Conservation (phyloP, 2,888 invertebrate genomes). For the Euclidia mi region DNA sequence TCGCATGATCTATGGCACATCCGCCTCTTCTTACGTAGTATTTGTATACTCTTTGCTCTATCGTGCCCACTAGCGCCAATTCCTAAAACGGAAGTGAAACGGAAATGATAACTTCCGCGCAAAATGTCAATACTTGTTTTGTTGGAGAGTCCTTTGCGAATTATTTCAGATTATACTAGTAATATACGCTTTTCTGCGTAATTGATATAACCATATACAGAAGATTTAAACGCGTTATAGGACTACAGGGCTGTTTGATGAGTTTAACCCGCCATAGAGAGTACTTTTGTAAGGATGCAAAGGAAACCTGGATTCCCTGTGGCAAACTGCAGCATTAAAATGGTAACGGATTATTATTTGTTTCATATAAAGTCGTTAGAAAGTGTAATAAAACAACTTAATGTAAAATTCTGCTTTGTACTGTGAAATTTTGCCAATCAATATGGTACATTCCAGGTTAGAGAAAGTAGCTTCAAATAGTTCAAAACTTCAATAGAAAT, state of each 20-base stretch:
- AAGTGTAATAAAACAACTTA: neutral
- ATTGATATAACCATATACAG: constrained; percentile 13
- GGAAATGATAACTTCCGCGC: constrained; percentile 45
- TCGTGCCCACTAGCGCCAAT: constrained; percentile 1
- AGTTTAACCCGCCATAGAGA: constrained; percentile 12
- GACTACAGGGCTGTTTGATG: constrained; percentile 24
- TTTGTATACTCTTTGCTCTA: too few relatives aligned
- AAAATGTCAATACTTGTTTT: constrained; percentile 64
- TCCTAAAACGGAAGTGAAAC: constrained; percentile 1
- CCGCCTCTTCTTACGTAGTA: too few relatives aligned
- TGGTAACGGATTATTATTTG: constrained; percentile 70
- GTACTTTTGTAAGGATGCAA: constrained; percentile 70
- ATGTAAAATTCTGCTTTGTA: neutral
- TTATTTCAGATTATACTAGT: constrained; percentile 20
- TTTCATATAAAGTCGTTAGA: neutral
- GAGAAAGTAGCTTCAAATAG: neutral
- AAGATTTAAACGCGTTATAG: constrained; percentile 3
- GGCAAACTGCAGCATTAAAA: constrained; percentile 82
- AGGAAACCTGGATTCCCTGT: constrained; percentile 83
- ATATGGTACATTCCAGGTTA: neutral
- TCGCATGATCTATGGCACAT: too few relatives aligned
- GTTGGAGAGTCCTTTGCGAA: constrained; percentile 41
- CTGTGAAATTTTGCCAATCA: neutral
- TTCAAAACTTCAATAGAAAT: too few relatives aligned
- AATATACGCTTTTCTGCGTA: constrained; percentile 13